phyloP scores from a whole-genome alignment of 2,113 vertebrate genomes.

The Melierax canorus region DNA sequence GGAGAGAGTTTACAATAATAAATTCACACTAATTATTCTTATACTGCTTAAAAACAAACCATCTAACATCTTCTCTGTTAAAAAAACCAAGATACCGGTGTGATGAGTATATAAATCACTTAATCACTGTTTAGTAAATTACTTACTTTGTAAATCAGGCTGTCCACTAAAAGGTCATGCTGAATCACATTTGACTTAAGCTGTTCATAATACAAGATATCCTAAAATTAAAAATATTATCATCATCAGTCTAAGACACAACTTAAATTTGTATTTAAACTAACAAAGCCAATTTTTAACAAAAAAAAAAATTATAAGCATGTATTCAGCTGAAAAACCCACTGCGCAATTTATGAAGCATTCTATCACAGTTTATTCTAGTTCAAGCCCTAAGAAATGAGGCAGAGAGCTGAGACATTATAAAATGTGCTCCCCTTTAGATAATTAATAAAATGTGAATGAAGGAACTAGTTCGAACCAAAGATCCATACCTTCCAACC shows the following conservation, averaged over 20 bases:
- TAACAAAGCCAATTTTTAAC: neutral
- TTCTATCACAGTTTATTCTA: neutral
- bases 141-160: constrained; percentile 95
- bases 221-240: constrained; percentile 76
- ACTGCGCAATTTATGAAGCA: neutral
- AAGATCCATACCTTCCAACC: neutral
- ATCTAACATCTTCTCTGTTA: neutral
- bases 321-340: neutral
- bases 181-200: constrained; percentile 95
- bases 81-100: neutral
- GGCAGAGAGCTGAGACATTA: neutral
- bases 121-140: neutral
- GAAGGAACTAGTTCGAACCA: neutral
- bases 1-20: neutral
- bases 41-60: neutral
- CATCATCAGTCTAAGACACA: neutral
- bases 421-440: neutral
- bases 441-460: neutral
- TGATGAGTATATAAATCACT: neutral
- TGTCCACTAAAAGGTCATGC: constrained; percentile 94
- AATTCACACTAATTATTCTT: neutral
- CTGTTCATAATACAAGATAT: constrained; percentile 92
- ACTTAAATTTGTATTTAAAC: neutral
- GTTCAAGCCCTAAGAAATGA: neutral
- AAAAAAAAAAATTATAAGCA: neutral